These are phyloP conservation scores for Dicaeum eximium DNA, from an alignment of 2,113 vertebrate genomes.

Conservation along the genomic window DNA sequence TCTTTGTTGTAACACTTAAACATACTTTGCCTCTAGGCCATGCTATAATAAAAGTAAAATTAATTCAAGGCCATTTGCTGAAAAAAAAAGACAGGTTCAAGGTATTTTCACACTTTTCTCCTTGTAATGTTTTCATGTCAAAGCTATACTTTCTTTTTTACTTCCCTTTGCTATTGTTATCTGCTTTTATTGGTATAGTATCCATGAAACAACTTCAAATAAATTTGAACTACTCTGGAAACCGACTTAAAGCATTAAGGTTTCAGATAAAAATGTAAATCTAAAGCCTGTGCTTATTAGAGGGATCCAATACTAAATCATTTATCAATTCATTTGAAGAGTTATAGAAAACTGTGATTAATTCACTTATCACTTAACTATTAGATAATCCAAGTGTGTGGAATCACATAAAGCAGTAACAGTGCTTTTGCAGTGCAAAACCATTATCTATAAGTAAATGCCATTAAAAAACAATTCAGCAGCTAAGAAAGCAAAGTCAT, in stretches of 20 bases:
- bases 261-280: background rate
- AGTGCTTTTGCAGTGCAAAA: background rate
- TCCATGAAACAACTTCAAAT: constrained; percentile 42
- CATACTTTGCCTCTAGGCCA: constrained; percentile 63
- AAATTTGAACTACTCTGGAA: constrained; percentile 39
- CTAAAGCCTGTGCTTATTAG: background rate
- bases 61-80: constrained; percentile 59
- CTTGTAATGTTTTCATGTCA: constrained; percentile 40
- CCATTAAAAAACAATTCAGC: background rate
- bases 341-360: background rate
- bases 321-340: constrained; percentile 17
- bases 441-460: background rate
- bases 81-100: constrained; percentile 34
- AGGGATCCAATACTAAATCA: background rate
- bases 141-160: constrained; percentile 35
- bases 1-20: constrained; percentile 71
- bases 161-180: constrained; percentile 36
- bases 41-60: constrained; percentile 72
- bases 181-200: constrained; percentile 53
- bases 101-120: constrained; percentile 48
- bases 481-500: background rate
- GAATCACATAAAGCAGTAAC: background rate
- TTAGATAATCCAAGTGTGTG: background rate
- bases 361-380: background rate
- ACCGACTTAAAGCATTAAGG: background rate